Evolutionary conservation across 2,888 invertebrate species (phyloP).

Genomic region (Protonemura montana): DNA sequence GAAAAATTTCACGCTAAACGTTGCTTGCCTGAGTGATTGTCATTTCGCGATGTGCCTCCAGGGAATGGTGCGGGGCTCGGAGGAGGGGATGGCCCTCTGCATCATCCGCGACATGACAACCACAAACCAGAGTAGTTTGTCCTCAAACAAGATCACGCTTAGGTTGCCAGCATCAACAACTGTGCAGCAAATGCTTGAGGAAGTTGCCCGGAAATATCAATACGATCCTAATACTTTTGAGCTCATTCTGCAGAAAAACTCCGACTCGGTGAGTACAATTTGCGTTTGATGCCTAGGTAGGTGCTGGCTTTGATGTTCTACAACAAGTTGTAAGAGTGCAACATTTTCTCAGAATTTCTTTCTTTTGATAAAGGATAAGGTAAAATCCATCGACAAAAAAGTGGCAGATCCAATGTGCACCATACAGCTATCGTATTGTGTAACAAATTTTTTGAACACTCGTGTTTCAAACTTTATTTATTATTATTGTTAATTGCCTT

Average conservation of each 20-base stretch:
- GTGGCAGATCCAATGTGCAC: no score
- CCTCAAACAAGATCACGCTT: slow-evolving; percentile 55
- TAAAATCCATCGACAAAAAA: no score
- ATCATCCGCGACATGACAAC: slow-evolving; percentile 60
- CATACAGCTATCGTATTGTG: no score
- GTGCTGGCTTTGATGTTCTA: no score
- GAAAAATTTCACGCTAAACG: neutral
- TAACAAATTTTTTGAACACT: no score
- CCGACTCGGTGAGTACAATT: neutral
- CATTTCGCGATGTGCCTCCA: slow-evolving; percentile 52
- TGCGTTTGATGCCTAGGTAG: no score
- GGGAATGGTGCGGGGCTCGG: slow-evolving; percentile 62
- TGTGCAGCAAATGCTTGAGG: slow-evolving; percentile 60
- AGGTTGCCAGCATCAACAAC: slow-evolving; percentile 59
- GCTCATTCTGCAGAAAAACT: slow-evolving; percentile 53
- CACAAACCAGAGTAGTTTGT: slow-evolving; percentile 52
- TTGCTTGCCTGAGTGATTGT: neutral
- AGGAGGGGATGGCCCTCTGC: slow-evolving; percentile 58
- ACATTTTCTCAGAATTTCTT: no score
- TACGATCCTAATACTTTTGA: slow-evolving; percentile 61
- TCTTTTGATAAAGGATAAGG: no score
- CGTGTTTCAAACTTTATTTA: no score
- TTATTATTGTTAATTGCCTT: no score
- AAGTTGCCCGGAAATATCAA: slow-evolving; percentile 60
- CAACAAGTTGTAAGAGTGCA: no score